Evolutionary conservation across 1,140 invertebrate species (phyloP).

Genomic region (Diprion similis): DNA sequence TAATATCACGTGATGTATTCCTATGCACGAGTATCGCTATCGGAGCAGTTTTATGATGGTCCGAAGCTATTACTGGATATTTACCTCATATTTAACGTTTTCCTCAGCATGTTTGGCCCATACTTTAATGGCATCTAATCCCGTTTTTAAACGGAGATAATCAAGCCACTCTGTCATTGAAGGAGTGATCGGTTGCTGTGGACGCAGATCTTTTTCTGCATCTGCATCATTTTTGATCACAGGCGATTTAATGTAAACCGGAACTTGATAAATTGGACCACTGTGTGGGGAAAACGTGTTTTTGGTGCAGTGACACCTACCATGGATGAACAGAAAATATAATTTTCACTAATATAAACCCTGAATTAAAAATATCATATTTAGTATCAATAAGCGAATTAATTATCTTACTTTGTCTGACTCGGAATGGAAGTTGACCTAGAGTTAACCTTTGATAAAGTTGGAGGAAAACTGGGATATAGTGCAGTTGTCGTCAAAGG

Average conservation of each 20-base stretch:
- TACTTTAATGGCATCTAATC: constrained; percentile 28
- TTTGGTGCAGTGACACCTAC: background rate
- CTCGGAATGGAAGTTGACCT: background rate
- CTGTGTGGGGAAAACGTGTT: background rate
- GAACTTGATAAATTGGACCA: constrained; percentile 13
- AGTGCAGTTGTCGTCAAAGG: background rate
- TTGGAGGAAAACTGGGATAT: background rate
- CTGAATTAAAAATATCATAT: too few species aligned
- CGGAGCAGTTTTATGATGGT: background rate
- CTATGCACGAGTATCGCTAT: constrained; percentile 12
- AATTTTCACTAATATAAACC: background rate
- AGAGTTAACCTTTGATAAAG: background rate
- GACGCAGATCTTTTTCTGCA: background rate
- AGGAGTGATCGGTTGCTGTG: background rate
- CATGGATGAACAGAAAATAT: background rate
- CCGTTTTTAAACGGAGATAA: constrained; percentile 31
- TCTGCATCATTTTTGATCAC: background rate
- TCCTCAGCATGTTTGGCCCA: constrained; percentile 33
- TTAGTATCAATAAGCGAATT: background rate
- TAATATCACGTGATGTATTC: constrained; percentile 1
- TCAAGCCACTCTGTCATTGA: constrained; percentile 28
- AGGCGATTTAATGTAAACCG: constrained; percentile 11
- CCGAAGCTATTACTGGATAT: background rate
- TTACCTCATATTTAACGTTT: constrained; percentile 21
- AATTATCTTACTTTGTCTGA: background rate